Percentiles rank a stretch among this genome's conserved stretches.
Evolutionary conservation across 2,113 vertebrate genomes (phyloP).

Genomic region (Salvelinus alpinus): DNA sequence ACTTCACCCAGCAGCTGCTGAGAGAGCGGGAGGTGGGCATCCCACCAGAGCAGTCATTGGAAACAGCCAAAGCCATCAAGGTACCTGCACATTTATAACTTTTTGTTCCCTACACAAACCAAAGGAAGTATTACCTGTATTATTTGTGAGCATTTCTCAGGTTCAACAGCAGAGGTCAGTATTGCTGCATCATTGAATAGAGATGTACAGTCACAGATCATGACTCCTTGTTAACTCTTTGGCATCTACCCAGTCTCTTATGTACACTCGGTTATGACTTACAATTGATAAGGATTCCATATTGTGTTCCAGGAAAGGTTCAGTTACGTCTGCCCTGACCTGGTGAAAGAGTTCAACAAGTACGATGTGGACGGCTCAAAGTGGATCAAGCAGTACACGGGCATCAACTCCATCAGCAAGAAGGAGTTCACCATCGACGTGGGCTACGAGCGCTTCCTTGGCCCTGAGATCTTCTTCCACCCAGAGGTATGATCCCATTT

Average conservation of each 20-base stretch:
- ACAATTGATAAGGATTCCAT: background rate
- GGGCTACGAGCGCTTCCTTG: conserved; percentile 95
- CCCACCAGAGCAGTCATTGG: conserved; percentile 95
- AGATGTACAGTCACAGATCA: no score
- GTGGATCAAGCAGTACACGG: conserved; percentile 98
- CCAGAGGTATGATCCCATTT: conserved; percentile 80
- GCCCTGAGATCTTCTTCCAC: conserved; percentile 98
- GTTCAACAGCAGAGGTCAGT: background rate
- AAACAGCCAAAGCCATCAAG: conserved; percentile 99
- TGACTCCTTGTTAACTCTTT: no score
- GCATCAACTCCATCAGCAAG: conserved; percentile 93
- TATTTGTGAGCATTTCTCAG: background rate
- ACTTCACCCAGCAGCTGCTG: conserved; percentile 96
- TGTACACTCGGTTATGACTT: no score
- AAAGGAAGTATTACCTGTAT: no score
- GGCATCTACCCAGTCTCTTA: no score
- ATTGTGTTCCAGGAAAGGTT: conserved; percentile 83
- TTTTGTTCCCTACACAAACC: background rate
- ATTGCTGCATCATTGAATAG: no score
- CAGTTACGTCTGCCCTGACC: conserved; percentile 97
- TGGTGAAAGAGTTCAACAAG: conserved; percentile 98
- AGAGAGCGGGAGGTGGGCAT: conserved; percentile 97
- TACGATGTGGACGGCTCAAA: conserved; percentile 96
- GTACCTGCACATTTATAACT: conserved; percentile 34
- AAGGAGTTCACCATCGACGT: conserved; percentile 98